Percentiles rank a stretch among this genome's conserved stretches.
phyloP scores from a whole-genome alignment of 2,113 vertebrate species.

The Rhabdornis inornatus region DNA sequence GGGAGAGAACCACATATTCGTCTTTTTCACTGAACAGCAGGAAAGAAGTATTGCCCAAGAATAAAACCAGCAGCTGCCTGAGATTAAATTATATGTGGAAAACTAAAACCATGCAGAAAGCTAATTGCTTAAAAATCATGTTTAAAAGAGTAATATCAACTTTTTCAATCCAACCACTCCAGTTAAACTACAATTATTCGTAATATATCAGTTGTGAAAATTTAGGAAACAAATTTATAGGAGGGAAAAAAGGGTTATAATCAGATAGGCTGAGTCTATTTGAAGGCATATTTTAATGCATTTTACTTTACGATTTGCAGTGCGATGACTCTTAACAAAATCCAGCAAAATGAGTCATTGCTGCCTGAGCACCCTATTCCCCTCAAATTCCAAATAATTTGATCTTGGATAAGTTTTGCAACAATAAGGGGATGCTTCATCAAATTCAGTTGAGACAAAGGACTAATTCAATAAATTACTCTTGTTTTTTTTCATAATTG shows the following conservation, averaged over 20 bases:
- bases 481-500: neutral
- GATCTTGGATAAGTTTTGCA: neutral
- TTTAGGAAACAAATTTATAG: neutral
- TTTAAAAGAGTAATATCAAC: neutral
- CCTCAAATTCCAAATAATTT: neutral
- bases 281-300: neutral
- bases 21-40: neutral
- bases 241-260: neutral
- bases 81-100: neutral
- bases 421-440: neutral
- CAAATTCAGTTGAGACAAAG: neutral
- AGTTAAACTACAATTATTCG: neutral
- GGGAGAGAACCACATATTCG: neutral
- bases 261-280: neutral
- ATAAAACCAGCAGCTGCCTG: neutral
- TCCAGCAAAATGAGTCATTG: neutral
- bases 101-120: neutral
- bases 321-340: neutral
- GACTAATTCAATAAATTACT: neutral
- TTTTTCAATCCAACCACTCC: neutral
- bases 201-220: neutral
- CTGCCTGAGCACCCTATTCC: rapidly evolving
- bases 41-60: neutral
- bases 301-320: neutral
- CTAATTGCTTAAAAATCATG: neutral